Evolutionary conservation across 2,113 vertebrate genomes (phyloP), one percentile per base, ranked within the genome.

Genomic region (Perca flavescens): DNA sequence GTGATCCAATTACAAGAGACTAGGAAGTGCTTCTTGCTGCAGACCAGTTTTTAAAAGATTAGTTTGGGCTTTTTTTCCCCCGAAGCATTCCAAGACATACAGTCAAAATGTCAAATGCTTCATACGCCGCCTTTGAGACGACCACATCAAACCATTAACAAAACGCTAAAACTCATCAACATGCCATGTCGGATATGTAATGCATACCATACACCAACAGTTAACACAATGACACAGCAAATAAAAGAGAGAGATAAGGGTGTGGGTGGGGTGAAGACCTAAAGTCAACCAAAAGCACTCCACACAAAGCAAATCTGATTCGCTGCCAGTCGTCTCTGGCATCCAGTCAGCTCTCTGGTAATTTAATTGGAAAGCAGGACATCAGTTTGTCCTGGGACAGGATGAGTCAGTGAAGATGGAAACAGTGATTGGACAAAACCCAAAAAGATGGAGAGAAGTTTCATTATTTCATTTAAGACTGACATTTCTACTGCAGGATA

Each of bases 301-400:
- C 14, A 21, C 2, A 50, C 25, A 50, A 76, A 62, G n/a, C n/a
- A n/a, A n/a, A n/a, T n/a, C n/a, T n/a, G n/a, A n/a, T n/a, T n/a
- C n/a, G n/a, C n/a, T n/a, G n/a, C n/a, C n/a, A n/a, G n/a, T n/a
- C n/a, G n/a, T 57, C 1, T 53, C 54, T 89, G 85, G 83, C 85
- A 78, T 62, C 31, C 34, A n/a, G 21, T 69, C 77, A 69, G 74
- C 50, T 63, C 58, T 80, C 22, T 75, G 74, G 6, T 49, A 54
- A 74, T 86, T 85, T 72, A 77, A 83, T 75, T 82, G 65, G 40
- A 73, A 67, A 46, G 28, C 12, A 15, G 68, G 72, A 43, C 61
- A 57, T 74, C 53, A 47, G 36, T 66, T 80, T 56, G 79, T 61
- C 56, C 46, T 14, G 34, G 36, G 54, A 63, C 52, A 25, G 63